phyloP scores from a whole-genome alignment of 2,888 invertebrate species.

The Rhopalosiphum nymphaeae region DNA sequence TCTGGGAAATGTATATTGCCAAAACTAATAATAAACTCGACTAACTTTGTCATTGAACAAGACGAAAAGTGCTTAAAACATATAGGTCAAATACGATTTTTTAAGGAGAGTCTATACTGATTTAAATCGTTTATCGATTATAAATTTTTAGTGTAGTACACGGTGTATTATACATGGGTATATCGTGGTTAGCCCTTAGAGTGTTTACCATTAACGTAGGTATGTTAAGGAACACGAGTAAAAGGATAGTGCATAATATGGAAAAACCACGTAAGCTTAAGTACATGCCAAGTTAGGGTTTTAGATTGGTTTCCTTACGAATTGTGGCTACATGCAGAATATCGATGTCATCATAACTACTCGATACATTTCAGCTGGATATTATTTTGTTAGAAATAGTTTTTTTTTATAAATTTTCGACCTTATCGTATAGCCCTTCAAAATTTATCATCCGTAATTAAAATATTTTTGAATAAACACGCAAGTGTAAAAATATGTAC shows the following conservation, averaged over 20 bases:
- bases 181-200: neutral
- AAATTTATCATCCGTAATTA: neutral
- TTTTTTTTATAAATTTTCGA: neutral
- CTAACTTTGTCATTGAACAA: neutral
- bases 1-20: neutral
- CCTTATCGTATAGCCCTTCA: neutral
- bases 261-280: neutral
- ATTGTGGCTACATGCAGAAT: neutral
- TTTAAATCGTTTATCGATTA: neutral
- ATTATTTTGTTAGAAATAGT: neutral
- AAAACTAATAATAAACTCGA: neutral
- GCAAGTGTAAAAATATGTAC: neutral
- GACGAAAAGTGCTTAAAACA: neutral
- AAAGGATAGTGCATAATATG: neutral
- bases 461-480: neutral
- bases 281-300: neutral
- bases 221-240: neutral
- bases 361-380: neutral
- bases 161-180: neutral
- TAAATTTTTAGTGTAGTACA: neutral
- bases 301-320: neutral
- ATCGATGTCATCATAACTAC: neutral
- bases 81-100: neutral
- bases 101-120: neutral
- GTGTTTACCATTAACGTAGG: neutral